Base-by-base conservation (phyloP, 2,797 vertebrate genomes). In the Etheostoma perlongum region DNA sequence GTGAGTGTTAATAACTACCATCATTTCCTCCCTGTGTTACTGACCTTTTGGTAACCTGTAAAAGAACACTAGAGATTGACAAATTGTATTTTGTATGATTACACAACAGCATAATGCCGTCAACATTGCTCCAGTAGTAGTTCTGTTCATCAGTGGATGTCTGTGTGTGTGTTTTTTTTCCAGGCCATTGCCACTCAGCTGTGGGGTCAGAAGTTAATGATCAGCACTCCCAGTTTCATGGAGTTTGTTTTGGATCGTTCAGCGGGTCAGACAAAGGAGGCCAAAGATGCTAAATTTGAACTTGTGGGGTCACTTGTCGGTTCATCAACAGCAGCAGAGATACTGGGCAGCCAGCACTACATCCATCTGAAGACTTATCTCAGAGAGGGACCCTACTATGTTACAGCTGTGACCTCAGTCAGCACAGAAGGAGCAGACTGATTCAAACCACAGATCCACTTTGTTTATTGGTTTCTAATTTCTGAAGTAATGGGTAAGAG, bases 181-280 rank as follows among this genome's bases (percentile, higher is more conserved):
- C 82, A 99, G 98, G 97, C 97, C n/a, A 94, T 99, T 52, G 96
- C 96, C 47, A 89, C 94, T 63, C 98, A 99, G 47, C 95, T 95
- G 0, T 99, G 98, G 98, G 98, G 96, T 72, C 98, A 99, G 95
- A 96, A 89, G 83, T 76, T 96, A 90, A 99, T 99, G 97, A 92
- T 97, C 33, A 91, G 81, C 78, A 97, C 95, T 12, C 97, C 98
- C 0, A 97, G 98, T 18, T 99, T 99, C 72, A 94, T 98, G 93
- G 98, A 99, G 89, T 99, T 97, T 57, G 16, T 99, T 10, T 88
- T 99, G 81, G 97, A 99, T 88, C 96, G 98, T 46, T 97, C 97
- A 0, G 95, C 96, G 25, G 96, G 97, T 61, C 95, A 91, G 40
- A 96, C 96, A 49, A 99, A 98, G 91, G 94, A 96, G 74, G 97